Evolutionary conservation across 2,113 vertebrate species (phyloP).

Genomic region (Vicugna pacos): DNA sequence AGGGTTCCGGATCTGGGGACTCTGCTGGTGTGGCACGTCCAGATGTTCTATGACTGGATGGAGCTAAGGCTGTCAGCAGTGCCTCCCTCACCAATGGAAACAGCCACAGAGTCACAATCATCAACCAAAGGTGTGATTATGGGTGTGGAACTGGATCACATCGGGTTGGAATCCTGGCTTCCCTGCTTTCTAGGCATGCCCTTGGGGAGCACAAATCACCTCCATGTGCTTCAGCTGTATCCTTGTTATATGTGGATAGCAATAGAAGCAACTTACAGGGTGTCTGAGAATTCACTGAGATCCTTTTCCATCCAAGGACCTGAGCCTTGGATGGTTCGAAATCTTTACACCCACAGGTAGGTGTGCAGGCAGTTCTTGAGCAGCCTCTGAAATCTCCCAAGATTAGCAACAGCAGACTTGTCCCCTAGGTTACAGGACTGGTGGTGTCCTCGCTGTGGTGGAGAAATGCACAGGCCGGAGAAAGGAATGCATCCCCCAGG

Average conservation of each 20-base stretch:
- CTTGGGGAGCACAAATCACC: accelerated
- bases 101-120: accelerated
- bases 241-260: accelerated
- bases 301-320: neutral
- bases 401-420: neutral
- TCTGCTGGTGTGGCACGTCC: neutral
- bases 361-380: neutral
- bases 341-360: accelerated
- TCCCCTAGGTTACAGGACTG: neutral
- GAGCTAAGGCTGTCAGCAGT: neutral
- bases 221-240: too few relatives aligned
- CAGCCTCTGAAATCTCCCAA: neutral
- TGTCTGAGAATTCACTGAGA: too few relatives aligned
- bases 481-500: accelerated
- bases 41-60: too few relatives aligned
- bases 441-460: accelerated
- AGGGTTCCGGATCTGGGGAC: neutral
- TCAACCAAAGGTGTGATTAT: neutral
- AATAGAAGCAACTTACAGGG: accelerated
- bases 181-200: accelerated
- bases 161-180: neutral
- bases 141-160: neutral
- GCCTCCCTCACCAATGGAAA: neutral
- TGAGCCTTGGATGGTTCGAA: accelerated
- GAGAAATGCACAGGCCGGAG: accelerated